Conservation (phyloP, 2,888 invertebrate species). For the Galerucella calmariensis region DNA sequence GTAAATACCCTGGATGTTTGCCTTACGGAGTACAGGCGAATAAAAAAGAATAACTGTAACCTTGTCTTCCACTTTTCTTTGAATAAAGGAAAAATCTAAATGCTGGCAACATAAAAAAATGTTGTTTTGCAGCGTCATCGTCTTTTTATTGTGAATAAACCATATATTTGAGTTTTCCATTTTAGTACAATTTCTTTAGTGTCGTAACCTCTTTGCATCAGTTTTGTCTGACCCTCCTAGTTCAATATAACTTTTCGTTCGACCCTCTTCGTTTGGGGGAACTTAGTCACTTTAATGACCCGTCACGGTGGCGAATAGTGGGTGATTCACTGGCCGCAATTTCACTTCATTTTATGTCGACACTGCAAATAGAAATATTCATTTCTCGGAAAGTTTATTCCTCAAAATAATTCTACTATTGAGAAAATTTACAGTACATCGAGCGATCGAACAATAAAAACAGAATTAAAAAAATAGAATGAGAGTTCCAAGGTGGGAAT, state of each 20-base stretch:
- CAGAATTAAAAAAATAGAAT: background rate
- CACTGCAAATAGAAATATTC: constrained; percentile 3
- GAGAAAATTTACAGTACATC: background rate
- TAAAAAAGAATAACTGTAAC: too few relatives aligned
- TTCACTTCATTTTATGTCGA: constrained; percentile 17
- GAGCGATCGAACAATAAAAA: background rate
- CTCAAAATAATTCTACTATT: background rate
- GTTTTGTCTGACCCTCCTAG: constrained; percentile 19
- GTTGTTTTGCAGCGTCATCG: too few relatives aligned
- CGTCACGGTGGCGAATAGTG: constrained; percentile 20
- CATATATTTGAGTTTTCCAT: background rate
- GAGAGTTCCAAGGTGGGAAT: background rate
- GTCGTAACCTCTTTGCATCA: constrained; percentile 2
- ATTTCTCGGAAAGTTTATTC: background rate
- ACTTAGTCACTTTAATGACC: constrained; percentile 33
- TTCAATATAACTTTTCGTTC: constrained; percentile 27
- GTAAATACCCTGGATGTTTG: too few relatives aligned
- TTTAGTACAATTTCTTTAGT: background rate
- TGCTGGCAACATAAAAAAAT: too few relatives aligned
- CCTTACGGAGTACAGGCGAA: too few relatives aligned
- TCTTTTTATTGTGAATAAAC: too few relatives aligned
- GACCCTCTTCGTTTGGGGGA: constrained; percentile 18
- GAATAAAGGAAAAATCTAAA: too few relatives aligned
- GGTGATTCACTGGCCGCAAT: constrained; percentile 24
- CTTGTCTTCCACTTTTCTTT: too few relatives aligned